Evolutionary conservation across 2,797 vertebrate species (phyloP).

Genomic region (Trematomus bernacchii): DNA sequence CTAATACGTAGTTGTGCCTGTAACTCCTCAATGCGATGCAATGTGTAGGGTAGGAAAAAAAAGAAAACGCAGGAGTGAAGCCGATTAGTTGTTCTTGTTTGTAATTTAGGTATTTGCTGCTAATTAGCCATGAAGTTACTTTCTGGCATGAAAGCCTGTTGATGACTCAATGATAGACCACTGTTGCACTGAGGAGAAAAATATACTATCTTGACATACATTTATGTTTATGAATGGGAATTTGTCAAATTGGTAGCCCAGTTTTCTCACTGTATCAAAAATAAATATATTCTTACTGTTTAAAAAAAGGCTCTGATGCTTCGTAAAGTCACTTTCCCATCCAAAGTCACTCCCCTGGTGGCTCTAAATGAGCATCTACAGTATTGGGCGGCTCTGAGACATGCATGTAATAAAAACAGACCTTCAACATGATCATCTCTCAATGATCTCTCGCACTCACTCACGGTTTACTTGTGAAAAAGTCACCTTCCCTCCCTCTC

Average conservation of each 20-base stretch:
- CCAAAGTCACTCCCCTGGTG: constrained; percentile 37
- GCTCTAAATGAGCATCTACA: constrained; percentile 33
- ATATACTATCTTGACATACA: constrained; percentile 36
- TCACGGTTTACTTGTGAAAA: constrained; percentile 64
- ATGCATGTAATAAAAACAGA: constrained; percentile 70
- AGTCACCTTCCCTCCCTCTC: constrained; percentile 59
- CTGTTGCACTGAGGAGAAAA: constrained; percentile 80
- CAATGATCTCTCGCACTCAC: constrained; percentile 59
- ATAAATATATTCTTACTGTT: constrained; percentile 12
- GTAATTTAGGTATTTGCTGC: constrained; percentile 73
- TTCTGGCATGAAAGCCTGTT: constrained; percentile 41
- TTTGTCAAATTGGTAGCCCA: constrained; percentile 39
- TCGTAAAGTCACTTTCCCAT: constrained; percentile 51
- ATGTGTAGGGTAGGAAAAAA: constrained; percentile 65
- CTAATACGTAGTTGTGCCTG: constrained; percentile 66
- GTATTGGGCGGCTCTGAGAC: constrained; percentile 43
- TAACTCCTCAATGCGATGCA: constrained; percentile 57
- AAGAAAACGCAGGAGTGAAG: constrained; percentile 40
- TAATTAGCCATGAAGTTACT: constrained; percentile 58
- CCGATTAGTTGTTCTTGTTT: constrained; percentile 59
- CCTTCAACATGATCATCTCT: constrained; percentile 45
- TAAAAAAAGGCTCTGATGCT: constrained; percentile 39
- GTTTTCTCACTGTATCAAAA: constrained; percentile 49
- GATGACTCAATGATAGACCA: constrained; percentile 67
- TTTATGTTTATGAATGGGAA: constrained; percentile 44